phyloP scores from a whole-genome alignment of 2,888 invertebrate species.

The Clusia tigrina region DNA sequence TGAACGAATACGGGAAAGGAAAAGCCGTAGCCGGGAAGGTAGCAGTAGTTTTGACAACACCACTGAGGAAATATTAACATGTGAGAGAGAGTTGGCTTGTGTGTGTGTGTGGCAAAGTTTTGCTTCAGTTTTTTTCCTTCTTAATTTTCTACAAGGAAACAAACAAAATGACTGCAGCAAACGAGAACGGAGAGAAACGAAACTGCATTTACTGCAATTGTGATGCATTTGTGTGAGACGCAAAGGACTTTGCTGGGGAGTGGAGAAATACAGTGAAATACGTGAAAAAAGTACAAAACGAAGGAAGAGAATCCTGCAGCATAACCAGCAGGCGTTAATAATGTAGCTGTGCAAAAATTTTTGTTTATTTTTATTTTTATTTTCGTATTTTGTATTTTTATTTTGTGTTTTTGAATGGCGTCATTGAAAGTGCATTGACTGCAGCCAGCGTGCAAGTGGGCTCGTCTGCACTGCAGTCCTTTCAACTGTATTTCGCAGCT shows the following conservation, averaged over 20 bases:
- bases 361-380: slow-evolving; percentile 27
- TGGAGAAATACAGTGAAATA: not conserved
- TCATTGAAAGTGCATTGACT: slow-evolving; percentile 59
- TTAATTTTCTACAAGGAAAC: slow-evolving; percentile 40
- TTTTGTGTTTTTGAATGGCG: slow-evolving; percentile 31
- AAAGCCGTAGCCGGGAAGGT: not conserved
- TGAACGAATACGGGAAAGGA: slow-evolving; percentile 18
- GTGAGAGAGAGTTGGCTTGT: no score
- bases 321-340: slow-evolving; percentile 58
- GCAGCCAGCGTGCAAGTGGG: slow-evolving; percentile 27
- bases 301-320: slow-evolving; percentile 40
- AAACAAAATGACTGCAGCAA: slow-evolving; percentile 29
- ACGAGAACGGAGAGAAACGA: not conserved
- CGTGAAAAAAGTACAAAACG: not conserved
- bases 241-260: not conserved
- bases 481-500: not conserved
- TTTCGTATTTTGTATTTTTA: slow-evolving; percentile 48
- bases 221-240: not conserved
- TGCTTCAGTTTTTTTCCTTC: slow-evolving; percentile 15
- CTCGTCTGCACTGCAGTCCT: not conserved
- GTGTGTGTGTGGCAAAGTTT: slow-evolving; percentile 33
- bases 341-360: slow-evolving; percentile 35
- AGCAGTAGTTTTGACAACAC: not conserved
- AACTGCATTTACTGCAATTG: not conserved
- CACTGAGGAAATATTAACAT: not conserved